Base-by-base conservation (phyloP, 2,797 vertebrate species). In the Pseudomugil tenellus region DNA sequence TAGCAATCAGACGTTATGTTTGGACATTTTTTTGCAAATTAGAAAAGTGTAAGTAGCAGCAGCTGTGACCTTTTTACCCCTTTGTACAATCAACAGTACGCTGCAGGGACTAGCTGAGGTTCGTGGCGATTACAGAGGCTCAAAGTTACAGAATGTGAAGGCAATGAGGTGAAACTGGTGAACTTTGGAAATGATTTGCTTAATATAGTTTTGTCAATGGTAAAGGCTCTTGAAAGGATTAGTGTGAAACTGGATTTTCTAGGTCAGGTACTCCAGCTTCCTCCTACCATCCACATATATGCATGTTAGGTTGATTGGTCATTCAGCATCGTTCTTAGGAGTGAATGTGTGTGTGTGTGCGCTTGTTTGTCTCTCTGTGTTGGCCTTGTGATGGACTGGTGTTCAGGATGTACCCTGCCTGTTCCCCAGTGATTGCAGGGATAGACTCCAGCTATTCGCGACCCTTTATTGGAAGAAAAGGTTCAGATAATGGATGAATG, bases 51-150 rank as follows among this genome's bases (percentile, higher is more conserved):
- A 60, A 84, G 63, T 37, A 57, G 70, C 82, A 70, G 67, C 70
- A 82, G 77, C 75, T 82, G 78, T 81, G 74, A 74, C 63, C 63
- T 39, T 64, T 67, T 26, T 72, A 41, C 37, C 83, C 68, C 58
- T 26, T 32, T 41, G 8, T 69, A 25, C 48, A 62, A 61, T 70
- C 55, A 23, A 59, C 60, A 17, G 43, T 55, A 62, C 70, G 46
- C 54, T 59, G 10, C 10, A 32, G 69, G 43, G 39, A 46, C 29
- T 56, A 1, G 2, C 14, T 14, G 26, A 28, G 63, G 19, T 74
- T 54, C 46, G 51, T 29, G 32, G 25, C 73, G 43, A 79, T 79
- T 65, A 34, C 23, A 13, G 58, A 67, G 35, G 23, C 51, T 63
- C 32, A 14, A 28, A 55, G 52, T 59, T 54, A 53, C 62, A 64